Conservation (phyloP, 2,113 vertebrate species). For the Anolis sagrei region DNA sequence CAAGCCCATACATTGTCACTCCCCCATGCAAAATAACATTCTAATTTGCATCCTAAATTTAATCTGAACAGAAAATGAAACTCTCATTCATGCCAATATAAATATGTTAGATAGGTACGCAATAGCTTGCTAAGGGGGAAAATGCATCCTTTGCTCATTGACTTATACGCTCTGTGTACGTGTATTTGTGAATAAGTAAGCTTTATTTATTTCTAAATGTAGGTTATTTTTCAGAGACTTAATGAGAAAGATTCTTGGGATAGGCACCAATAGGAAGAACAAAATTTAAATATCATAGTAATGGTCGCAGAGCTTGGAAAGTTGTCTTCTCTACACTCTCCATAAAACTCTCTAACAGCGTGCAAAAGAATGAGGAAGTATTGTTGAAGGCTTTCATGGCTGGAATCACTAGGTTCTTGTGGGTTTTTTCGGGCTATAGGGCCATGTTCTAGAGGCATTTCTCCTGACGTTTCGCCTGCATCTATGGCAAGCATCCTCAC, state of each 20-base stretch:
- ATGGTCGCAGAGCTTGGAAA: neutral
- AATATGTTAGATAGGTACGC: conserved; percentile 61
- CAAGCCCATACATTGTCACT: conserved; percentile 72
- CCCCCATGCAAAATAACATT: conserved; percentile 75
- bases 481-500: too few relatives aligned
- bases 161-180: neutral
- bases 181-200: too few relatives aligned
- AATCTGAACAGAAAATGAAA: conserved; percentile 78
- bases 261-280: neutral
- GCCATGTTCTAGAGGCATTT: too few relatives aligned
- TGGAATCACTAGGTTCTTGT: too few relatives aligned
- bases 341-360: too few relatives aligned
- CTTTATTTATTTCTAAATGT: neutral
- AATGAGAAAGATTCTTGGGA: neutral
- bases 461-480: too few relatives aligned
- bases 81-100: conserved; percentile 70
- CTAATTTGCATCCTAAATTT: conserved; percentile 76
- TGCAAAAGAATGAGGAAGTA: too few relatives aligned
- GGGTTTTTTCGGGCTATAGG: too few relatives aligned
- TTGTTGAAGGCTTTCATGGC: too few relatives aligned
- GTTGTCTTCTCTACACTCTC: too few relatives aligned
- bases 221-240: neutral
- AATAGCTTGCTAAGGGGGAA: conserved; percentile 29
- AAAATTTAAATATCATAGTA: neutral
- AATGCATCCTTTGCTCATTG: conserved; percentile 19